These are phyloP conservation scores for Pampusana beccarii DNA, from an alignment of 2,113 vertebrate species.

Conservation along the genomic window DNA sequence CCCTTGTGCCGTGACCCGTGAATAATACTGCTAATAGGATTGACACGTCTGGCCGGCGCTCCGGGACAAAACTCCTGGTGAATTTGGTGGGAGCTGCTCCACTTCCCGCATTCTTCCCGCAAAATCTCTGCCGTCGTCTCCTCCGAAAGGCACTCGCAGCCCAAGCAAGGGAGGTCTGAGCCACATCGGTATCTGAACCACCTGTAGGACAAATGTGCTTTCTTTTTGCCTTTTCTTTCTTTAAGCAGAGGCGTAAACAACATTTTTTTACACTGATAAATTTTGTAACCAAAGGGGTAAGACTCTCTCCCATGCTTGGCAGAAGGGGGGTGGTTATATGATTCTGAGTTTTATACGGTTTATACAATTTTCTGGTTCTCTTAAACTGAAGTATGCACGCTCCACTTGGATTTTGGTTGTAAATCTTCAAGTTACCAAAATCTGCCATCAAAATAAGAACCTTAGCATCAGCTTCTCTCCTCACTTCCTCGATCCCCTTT, in stretches of 20 bases:
- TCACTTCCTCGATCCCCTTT: neutral
- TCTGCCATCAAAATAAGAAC: neutral
- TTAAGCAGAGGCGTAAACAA: neutral
- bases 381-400: neutral
- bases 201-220: neutral
- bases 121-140: neutral
- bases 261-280: neutral
- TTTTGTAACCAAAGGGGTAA: neutral
- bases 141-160: neutral
- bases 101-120: fast-evolving
- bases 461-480: neutral
- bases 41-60: fast-evolving
- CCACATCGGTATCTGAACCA: neutral
- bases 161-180: neutral
- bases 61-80: neutral
- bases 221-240: neutral
- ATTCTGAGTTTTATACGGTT: neutral
- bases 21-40: neutral
- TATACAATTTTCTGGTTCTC: neutral
- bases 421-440: neutral
- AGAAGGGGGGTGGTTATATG: neutral
- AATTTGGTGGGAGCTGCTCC: neutral
- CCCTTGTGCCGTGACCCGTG: neutral
- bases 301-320: neutral
- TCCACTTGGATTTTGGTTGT: neutral